Evolutionary conservation across 2,797 vertebrate genomes (phyloP).

Genomic region (Limnodromus scolopaceus): DNA sequence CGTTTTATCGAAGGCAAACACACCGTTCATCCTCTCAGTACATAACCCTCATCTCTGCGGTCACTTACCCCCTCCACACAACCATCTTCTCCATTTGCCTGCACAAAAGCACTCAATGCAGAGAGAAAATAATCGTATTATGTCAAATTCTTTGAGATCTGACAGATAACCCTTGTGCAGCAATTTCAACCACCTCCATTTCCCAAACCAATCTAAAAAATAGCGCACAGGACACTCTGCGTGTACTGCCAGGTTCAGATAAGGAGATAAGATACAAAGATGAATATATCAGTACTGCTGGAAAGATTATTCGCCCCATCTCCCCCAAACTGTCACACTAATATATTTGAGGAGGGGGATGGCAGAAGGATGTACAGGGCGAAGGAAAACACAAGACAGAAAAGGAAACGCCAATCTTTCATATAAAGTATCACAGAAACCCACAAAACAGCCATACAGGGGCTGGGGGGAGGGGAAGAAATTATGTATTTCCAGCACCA

Average conservation of each 20-base stretch:
- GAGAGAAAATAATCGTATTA: neutral
- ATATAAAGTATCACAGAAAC: neutral
- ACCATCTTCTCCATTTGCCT: neutral
- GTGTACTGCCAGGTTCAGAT: neutral
- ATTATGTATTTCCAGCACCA: neutral
- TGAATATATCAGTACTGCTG: neutral
- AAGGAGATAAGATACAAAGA: neutral
- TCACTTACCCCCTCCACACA: neutral
- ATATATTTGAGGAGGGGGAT: neutral
- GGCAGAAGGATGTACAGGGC: neutral
- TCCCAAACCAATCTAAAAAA: conserved; percentile 7
- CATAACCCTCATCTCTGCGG: neutral
- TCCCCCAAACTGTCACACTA: neutral
- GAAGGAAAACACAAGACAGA: neutral
- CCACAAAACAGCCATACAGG: neutral
- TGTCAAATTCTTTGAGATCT: neutral
- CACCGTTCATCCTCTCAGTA: neutral
- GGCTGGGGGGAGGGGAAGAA: neutral
- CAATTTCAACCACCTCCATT: neutral
- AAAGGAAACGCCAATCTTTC: neutral
- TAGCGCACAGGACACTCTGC: fast-evolving
- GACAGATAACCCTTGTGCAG: neutral
- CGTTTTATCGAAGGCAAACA: neutral
- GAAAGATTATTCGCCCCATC: neutral
- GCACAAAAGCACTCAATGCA: neutral